Evolutionary conservation across 2,888 invertebrate species (phyloP).

Genomic region (Melanostoma mellinum): DNA sequence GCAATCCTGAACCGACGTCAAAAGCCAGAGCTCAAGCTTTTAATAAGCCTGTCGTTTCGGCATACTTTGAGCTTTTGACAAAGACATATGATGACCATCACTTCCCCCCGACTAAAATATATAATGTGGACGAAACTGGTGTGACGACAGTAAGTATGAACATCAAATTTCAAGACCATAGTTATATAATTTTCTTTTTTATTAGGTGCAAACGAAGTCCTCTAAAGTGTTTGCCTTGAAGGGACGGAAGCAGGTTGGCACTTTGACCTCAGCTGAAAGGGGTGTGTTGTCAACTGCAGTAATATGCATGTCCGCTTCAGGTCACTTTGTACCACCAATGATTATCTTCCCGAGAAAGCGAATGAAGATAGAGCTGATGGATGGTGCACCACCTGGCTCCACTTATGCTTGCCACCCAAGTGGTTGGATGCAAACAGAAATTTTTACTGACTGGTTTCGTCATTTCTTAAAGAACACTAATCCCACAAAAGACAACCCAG

Average conservation of each 20-base stretch:
- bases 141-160: too few relatives aligned
- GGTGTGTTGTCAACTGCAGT: neutral
- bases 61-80: too few relatives aligned
- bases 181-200: neutral
- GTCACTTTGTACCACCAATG: neutral
- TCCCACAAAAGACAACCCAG: neutral
- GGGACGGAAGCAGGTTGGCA: neutral
- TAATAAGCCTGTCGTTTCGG: neutral
- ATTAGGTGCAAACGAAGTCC: neutral
- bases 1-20: neutral
- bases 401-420: neutral
- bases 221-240: neutral
- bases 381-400: constrained; percentile 1
- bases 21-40: neutral
- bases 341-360: neutral
- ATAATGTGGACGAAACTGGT: too few relatives aligned
- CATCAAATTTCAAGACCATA: too few relatives aligned
- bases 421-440: constrained; percentile 1
- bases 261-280: neutral
- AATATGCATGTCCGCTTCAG: neutral
- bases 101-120: too few relatives aligned
- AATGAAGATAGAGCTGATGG: neutral
- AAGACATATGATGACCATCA: too few relatives aligned
- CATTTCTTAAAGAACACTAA: neutral
- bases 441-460: constrained; percentile 5